Evolutionary conservation across 2,888 invertebrate species (phyloP), one percentile per base, ranked within the genome.

Genomic region (Cheilosia scutellata): DNA sequence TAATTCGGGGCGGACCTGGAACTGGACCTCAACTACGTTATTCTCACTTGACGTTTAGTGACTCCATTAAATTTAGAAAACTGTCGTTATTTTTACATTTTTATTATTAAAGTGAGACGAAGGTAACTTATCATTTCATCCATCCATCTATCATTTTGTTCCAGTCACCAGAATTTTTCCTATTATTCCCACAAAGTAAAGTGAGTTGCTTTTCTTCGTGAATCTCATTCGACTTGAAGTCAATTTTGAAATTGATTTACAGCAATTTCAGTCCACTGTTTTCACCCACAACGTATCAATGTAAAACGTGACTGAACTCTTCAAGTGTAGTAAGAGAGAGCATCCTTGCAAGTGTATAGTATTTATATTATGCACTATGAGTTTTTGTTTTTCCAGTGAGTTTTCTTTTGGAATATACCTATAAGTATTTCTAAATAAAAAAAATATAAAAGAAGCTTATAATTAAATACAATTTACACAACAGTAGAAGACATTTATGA

Each of bases 271-370:
- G n/a, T 71, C n/a, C 49, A 58, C 49, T 71, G 71, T 58, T 72
- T 72, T 51, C 51, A 60, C 29, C 51, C 16, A 44, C 47, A 47
- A 60, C n/a, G 58, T 49, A 40, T 27, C 72, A 40, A 6, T 51
- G 62, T 13, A 62, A 72, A 72, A 62, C 72, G 62, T 72, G 72
- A 62, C 72, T 3, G 53, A 62, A 62, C 51, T 72, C 40, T 37
- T 37, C 11, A 49, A 60, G 71, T 47, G 37, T 20, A 20, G 0
- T 20, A 20, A 20, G 20, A 20, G 20, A 11, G 37, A 11, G 37
- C n/a, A 16, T 33, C 42, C 42, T 57, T 33, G 20, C 31, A 40
- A 42, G 13, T 13, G 5, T 11, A n/a, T n/a, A 13, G 68, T 44
- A 57, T 68, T 68, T 31, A 44, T 42, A 55, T 55, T 55, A 13